Percentiles rank a stretch among this genome's conserved stretches.
Evolutionary conservation across 2,888 invertebrate genomes (phyloP).

Genomic region (Geotrupes spiniger): DNA sequence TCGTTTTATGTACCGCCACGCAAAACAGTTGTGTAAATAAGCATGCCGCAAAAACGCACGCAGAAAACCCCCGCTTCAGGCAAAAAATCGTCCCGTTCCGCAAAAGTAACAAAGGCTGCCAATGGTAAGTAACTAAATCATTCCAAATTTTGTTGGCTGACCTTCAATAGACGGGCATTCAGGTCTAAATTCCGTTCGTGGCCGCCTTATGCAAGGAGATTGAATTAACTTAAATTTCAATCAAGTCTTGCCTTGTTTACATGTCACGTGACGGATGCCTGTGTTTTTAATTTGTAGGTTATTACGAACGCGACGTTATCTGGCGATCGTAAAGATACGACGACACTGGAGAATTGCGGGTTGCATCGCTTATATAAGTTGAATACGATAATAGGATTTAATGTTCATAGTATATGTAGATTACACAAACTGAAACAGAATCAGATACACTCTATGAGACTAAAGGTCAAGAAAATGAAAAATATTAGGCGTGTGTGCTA

Average conservation of each 20-base stretch:
- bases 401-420: no score
- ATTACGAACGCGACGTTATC: background rate
- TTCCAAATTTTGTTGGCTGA: conserved; percentile 8
- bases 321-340: no score
- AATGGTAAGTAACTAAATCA: conserved; percentile 17
- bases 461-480: no score
- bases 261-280: conserved; percentile 15
- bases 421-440: no score
- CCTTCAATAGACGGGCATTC: conserved; percentile 7
- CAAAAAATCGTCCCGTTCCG: conserved; percentile 20
- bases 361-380: no score
- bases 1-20: conserved; percentile 6
- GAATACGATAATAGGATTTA: no score
- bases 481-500: no score
- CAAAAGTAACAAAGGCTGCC: conserved; percentile 21
- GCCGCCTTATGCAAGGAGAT: conserved; percentile 3
- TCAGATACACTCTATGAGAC: no score
- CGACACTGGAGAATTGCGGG: no score
- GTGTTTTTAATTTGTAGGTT: conserved; percentile 11
- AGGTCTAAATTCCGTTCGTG: background rate
- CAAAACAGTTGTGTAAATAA: conserved; percentile 13
- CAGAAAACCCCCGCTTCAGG: conserved; percentile 18
- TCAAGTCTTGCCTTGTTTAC: conserved; percentile 11
- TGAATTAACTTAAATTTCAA: conserved; percentile 5
- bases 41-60: conserved; percentile 27